A percentile compares a stretch with the other conserved stretches of the same genome.
These are phyloP conservation scores for Dryobota labecula DNA, from an alignment of 2,888 invertebrate genomes.

Conservation along the genomic window DNA sequence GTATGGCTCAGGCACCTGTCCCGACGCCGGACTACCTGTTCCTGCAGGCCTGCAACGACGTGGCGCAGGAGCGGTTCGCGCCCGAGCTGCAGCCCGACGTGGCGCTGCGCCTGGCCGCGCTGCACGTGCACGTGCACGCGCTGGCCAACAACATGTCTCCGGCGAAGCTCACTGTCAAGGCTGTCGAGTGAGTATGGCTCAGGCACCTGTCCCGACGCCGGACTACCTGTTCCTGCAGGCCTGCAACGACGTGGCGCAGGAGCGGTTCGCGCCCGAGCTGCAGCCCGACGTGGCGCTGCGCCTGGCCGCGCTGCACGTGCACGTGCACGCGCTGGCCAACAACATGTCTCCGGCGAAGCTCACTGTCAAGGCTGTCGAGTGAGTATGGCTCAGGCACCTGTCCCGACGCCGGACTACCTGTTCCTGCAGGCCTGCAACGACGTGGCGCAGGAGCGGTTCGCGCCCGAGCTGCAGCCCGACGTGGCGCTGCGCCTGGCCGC, in stretches of 20 bases:
- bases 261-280: slow-evolving; percentile 96
- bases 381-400: not conserved
- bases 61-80: slow-evolving; percentile 97
- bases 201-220: slow-evolving; percentile 90
- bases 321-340: slow-evolving; percentile 96
- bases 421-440: slow-evolving; percentile 98
- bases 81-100: slow-evolving; percentile 96
- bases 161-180: slow-evolving; percentile 95
- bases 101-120: slow-evolving; percentile 95
- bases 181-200: slow-evolving; percentile 35
- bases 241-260: slow-evolving; percentile 98
- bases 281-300: slow-evolving; percentile 95
- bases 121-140: slow-evolving; percentile 98
- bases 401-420: slow-evolving; percentile 96
- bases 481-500: slow-evolving; percentile 96
- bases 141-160: slow-evolving; percentile 94
- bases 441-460: slow-evolving; percentile 97
- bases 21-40: slow-evolving; percentile 97
- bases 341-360: slow-evolving; percentile 94
- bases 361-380: slow-evolving; percentile 91
- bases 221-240: slow-evolving; percentile 98
- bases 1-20: not conserved
- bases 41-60: slow-evolving; percentile 98
- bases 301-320: slow-evolving; percentile 97
- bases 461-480: slow-evolving; percentile 96